A percentile compares a stretch with the other conserved stretches of the same genome.
Conservation (phyloP, 2,113 vertebrate species). For the Pituophis catenifer region DNA sequence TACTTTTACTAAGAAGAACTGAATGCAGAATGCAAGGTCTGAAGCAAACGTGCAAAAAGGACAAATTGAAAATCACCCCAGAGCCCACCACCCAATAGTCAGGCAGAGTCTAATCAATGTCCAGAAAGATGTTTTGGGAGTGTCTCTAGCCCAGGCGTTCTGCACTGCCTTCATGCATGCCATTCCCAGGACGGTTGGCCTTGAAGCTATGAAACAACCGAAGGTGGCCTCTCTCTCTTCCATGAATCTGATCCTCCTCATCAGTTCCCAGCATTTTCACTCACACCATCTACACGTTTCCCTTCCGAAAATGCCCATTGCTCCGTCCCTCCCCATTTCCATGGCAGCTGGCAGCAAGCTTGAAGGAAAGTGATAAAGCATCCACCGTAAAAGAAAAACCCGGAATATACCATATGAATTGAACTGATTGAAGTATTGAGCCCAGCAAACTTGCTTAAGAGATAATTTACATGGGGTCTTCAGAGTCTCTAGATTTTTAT, state of each 20-base stretch:
- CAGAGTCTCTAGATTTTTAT: too few relatives aligned
- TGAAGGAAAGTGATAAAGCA: not conserved
- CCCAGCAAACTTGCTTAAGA: too few relatives aligned
- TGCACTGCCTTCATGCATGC: too few relatives aligned
- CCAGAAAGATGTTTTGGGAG: not conserved
- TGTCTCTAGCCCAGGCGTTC: too few relatives aligned
- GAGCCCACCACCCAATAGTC: not conserved
- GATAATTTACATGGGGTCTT: too few relatives aligned
- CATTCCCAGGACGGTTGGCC: too few relatives aligned
- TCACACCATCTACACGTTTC: not conserved
- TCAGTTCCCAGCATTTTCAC: not conserved
- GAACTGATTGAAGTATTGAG: too few relatives aligned
- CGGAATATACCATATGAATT: too few relatives aligned
- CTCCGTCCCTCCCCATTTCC: not conserved
- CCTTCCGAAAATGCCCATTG: not conserved
- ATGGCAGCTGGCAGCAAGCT: not conserved
- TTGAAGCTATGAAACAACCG: too few relatives aligned
- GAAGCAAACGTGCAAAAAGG: not conserved
- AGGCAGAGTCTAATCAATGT: not conserved
- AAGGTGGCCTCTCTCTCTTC: not conserved
- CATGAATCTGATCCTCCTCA: too few relatives aligned
- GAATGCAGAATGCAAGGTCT: not conserved
- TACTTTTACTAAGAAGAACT: not conserved
- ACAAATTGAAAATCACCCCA: not conserved
- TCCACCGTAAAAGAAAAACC: too few relatives aligned